Base-by-base conservation (phyloP, 2,888 invertebrate species). In the Parnassius orleans region DNA sequence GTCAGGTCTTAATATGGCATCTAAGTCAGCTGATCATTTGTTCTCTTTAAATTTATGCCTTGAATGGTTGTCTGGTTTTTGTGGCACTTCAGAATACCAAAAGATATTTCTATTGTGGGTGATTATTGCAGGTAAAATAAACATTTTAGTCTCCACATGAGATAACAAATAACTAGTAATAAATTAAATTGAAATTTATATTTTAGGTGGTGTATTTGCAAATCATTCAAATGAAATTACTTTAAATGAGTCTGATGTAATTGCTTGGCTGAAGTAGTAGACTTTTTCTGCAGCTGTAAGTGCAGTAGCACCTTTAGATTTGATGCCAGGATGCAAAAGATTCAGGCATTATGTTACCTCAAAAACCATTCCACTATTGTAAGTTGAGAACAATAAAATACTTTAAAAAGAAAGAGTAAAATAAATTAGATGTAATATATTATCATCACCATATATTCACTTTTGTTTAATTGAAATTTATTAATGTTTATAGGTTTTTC, bases 311-410 rank as follows among this genome's bases (percentile, higher is more conserved):
- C 91, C 95, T 56, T 93, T 99, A 7, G 97, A 98, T 81, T 75
- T 99, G 19, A 97, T 99, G 97, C 98, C 99, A 0, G 99, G 99
- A 10, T 95, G 97, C 78, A 95, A 94, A n/a, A 79, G 98, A 98
- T 1, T 93, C 96, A 0, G 97, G 97, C 79, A 95, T 95, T 74
- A 95, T 96, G 91, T 82, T 99, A 72, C 99, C 99, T 0, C 99
- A 99, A 78, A 97, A 98, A 81, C 96, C 98, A 2, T 93, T 99
- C 66, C 98, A 99, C 86, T 94, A 93, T 65, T 98, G 97, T 90
- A 76, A 82, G 88, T 64, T 5, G 42, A 42, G 53, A 19, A 48
- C 7, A 33, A 9, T 42, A 33, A 19, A 19, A 47, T 41, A 11
- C 65, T 24, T 51, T 48, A 44, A 24, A 42, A 54, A 48, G 15